Evolutionary conservation across 2,888 invertebrate genomes (phyloP), one percentile per base, ranked within the genome.

Genomic region (Carterocephalus palaemon): DNA sequence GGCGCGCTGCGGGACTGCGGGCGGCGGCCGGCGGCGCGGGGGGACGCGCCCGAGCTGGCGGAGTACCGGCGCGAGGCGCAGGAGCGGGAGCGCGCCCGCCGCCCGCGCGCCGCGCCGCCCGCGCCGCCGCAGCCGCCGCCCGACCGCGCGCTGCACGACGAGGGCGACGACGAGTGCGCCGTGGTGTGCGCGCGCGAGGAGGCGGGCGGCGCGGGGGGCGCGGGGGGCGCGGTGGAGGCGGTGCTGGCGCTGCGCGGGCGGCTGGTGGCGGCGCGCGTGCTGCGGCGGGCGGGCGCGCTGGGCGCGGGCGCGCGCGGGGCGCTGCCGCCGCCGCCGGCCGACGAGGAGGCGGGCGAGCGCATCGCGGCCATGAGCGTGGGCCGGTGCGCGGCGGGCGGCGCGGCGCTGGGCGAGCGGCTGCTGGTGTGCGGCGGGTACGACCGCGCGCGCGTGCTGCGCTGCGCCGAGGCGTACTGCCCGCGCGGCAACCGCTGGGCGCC

Each of bases 341-440:
- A 61, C 89, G 90, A 93, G 92, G 84, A 83, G 31, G 69, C 75
- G 5, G 73, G 55, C 85, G 91, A 39, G 20, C 59, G 52, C 37
- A 67, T 67, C 87, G 91, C 57, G 89, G 90, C 62, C 89, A 91
- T 48, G 80, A 90, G 62, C 34, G 52, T 52, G 43, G 67, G 63
- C 3, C 89, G 95, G 52, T 93, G 94, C 79, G 92, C 94, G 37
- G 90, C 91, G 43, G 95, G 95, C 42, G 90, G 92, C 48, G 93
- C 91, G 24, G 90, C 91, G 65, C 79, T 93, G 46, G 88, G 90
- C 55, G 91, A 91, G 31, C 90, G 90, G 36, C 88, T 96, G 32
- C 79, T 95, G 54, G 94, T 93, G 47, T 93, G 94, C 80, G 95
- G 94, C 90, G 84, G 85, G 4, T 95, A 96, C 80, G 95, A 95